Percentiles rank a stretch among this genome's conserved stretches.
Conservation (phyloP, 2,888 invertebrate species). For the Athalia cordata region DNA sequence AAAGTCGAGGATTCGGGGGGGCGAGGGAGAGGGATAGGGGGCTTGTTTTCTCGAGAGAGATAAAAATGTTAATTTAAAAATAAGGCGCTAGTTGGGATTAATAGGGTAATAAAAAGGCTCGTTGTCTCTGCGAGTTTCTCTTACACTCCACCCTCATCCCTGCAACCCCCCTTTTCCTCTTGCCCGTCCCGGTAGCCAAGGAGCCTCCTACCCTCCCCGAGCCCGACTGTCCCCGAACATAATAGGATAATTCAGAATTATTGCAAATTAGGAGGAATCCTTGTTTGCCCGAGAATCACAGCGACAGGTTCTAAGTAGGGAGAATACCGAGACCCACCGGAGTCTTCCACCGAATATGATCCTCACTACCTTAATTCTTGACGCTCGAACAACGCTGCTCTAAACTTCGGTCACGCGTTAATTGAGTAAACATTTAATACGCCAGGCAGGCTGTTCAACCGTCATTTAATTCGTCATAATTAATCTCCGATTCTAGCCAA, state of each 20-base stretch:
- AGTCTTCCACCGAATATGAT: not conserved
- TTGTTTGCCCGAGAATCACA: constrained; percentile 44
- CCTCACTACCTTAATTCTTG: not conserved
- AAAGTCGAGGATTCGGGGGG: constrained; percentile 52
- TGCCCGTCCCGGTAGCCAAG: constrained; percentile 38
- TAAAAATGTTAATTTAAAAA: constrained; percentile 72
- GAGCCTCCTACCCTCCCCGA: not conserved
- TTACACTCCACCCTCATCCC: constrained; percentile 46
- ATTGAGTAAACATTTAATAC: constrained; percentile 40
- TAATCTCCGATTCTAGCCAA: not conserved
- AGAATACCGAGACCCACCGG: constrained; percentile 20
- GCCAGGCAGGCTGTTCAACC: constrained; percentile 20
- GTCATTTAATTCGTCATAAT: constrained; percentile 4
- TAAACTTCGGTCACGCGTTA: constrained; percentile 16
- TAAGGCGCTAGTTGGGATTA: constrained; percentile 71
- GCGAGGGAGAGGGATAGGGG: constrained; percentile 51
- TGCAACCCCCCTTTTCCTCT: constrained; percentile 51
- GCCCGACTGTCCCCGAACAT: constrained; percentile 51
- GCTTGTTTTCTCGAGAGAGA: constrained; percentile 68
- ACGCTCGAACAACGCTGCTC: not conserved
- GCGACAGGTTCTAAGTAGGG: constrained; percentile 37
- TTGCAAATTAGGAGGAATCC: constrained; percentile 61
- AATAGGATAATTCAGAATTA: constrained; percentile 67
- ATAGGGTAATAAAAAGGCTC: constrained; percentile 70
- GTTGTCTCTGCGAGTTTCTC: constrained; percentile 58